Percentiles rank a stretch among this genome's conserved stretches.
Conservation (phyloP, 2,113 vertebrate species). For the Corynorhinus townsendii region DNA sequence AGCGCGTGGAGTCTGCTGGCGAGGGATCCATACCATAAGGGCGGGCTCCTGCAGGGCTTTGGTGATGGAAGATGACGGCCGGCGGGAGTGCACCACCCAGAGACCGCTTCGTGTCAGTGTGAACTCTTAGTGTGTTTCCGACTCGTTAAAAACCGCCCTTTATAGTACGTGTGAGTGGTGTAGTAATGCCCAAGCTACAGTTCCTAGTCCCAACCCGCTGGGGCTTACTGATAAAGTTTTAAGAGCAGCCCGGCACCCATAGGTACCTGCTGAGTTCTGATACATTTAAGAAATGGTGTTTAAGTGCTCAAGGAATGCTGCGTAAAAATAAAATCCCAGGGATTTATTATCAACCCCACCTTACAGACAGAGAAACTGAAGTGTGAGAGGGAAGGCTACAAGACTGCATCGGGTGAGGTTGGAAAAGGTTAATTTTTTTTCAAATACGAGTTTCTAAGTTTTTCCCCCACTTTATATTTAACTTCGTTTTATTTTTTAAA, state of each 20-base stretch:
- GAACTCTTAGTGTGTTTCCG: not conserved
- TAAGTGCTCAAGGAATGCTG: not conserved
- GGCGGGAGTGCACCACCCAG: not conserved
- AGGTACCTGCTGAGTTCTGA: not conserved
- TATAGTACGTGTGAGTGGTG: fast-evolving
- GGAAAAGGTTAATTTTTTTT: not conserved
- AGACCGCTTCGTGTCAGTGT: too few relatives aligned
- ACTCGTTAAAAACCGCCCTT: not conserved
- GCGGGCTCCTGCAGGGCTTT: not conserved
- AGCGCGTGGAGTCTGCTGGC: fast-evolving
- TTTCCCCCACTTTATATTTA: not conserved
- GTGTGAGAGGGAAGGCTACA: not conserved
- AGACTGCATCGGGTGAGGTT: not conserved
- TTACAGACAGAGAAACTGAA: not conserved
- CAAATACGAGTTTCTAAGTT: not conserved
- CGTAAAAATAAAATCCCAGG: not conserved
- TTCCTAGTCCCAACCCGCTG: not conserved
- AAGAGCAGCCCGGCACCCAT: not conserved
- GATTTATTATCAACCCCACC: not conserved
- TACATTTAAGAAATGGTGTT: not conserved
- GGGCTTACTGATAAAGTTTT: not conserved
- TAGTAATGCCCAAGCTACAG: not conserved
- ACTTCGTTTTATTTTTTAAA: not conserved
- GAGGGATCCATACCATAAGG: not conserved
- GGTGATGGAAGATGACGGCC: not conserved